Evolutionary conservation across 92 coral and sea anemone genomes (phyloP).

Genomic region (Phymanthus crucifer): DNA sequence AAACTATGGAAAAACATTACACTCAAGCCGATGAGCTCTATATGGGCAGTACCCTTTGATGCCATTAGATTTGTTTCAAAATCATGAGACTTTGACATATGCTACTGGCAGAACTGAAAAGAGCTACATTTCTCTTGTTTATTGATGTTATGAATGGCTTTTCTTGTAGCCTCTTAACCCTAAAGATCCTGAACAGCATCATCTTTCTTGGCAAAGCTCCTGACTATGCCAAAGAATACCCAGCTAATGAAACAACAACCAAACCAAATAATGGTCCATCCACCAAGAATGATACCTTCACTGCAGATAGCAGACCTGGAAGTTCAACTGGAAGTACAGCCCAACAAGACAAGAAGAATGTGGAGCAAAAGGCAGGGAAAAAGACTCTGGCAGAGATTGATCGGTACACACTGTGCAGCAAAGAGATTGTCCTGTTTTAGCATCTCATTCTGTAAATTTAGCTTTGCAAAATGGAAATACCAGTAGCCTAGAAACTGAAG

Average conservation of each 20-base stretch:
- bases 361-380: constrained; percentile 42
- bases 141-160: background rate
- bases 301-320: constrained; percentile 30
- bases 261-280: background rate
- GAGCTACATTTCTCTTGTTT: no score
- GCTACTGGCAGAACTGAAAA: no score
- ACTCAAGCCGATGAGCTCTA: no score
- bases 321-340: constrained; percentile 9
- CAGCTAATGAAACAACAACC: constrained; percentile 38
- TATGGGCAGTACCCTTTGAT: no score
- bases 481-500: background rate
- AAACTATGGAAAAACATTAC: no score
- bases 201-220: constrained; percentile 89
- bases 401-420: constrained; percentile 92
- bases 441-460: background rate
- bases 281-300: constrained; percentile 1
- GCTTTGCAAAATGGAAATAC: background rate
- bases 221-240: constrained; percentile 78
- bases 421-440: constrained; percentile 83
- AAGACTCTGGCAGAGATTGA: constrained; percentile 91
- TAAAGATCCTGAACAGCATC: constrained; percentile 93
- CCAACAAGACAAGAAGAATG: constrained; percentile 38
- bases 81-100: no score
- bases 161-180: constrained; percentile 73
- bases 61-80: no score